Percentiles rank a stretch among this genome's conserved stretches.
These are phyloP conservation scores for Drosophila obscura DNA, from an alignment of 1,140 invertebrate species.

Conservation along the genomic window DNA sequence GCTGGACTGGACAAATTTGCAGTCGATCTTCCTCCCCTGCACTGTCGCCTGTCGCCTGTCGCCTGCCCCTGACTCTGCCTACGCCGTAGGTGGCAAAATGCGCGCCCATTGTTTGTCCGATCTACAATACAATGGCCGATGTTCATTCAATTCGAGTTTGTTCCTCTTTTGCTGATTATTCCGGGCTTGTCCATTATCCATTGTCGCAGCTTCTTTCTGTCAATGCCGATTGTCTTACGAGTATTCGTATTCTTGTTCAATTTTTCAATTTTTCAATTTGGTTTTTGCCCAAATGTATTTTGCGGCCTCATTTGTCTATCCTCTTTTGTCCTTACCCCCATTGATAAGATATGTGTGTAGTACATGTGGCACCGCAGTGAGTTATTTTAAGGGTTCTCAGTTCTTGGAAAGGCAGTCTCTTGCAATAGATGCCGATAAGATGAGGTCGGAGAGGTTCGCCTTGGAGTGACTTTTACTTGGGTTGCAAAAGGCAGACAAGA, in stretches of 20 bases:
- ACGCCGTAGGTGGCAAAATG: conserved; percentile 57
- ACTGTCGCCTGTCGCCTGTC: too few relatives aligned
- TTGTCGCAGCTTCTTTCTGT: conserved; percentile 30
- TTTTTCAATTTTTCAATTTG: conserved; percentile 46
- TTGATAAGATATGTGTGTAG: conserved; percentile 46
- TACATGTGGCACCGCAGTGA: conserved; percentile 8
- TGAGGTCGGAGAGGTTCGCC: conserved; percentile 3
- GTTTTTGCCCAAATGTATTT: conserved; percentile 36
- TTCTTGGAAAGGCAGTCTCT: conserved; percentile 41
- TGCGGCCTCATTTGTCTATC: conserved; percentile 55
- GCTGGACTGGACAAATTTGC: background rate
- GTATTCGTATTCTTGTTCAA: conserved; percentile 32
- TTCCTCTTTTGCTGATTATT: conserved; percentile 53
- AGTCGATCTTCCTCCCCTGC: background rate
- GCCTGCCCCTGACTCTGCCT: conserved; percentile 1
- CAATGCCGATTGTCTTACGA: background rate
- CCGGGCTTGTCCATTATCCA: conserved; percentile 17
- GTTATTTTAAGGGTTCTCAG: background rate
- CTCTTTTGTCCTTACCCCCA: conserved; percentile 20
- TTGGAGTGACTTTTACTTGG: conserved; percentile 22
- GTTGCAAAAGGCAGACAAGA: conserved; percentile 53
- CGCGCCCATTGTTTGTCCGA: conserved; percentile 45
- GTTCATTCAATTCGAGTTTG: conserved; percentile 71
- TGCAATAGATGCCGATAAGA: conserved; percentile 46
- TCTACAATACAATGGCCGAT: conserved; percentile 3